Conservation (phyloP, 2,888 invertebrate genomes). For the Melipona beecheii region DNA sequence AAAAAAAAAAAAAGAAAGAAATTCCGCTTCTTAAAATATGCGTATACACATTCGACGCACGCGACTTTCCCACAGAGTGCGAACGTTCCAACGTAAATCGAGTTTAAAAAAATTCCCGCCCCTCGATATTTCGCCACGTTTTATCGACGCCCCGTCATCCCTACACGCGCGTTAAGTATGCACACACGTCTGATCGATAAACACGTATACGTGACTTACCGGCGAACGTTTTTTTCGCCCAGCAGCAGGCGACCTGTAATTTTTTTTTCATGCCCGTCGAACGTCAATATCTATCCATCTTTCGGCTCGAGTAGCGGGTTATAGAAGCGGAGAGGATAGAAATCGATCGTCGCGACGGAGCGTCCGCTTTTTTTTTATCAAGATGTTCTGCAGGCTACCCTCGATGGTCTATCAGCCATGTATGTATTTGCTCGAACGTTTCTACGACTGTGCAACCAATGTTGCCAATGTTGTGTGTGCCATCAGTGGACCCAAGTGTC, state of each 20-base stretch:
- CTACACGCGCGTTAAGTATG: neutral
- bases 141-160: neutral
- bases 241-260: neutral
- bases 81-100: neutral
- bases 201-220: slow-evolving; percentile 23
- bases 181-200: slow-evolving; percentile 11
- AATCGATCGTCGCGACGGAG: slow-evolving; percentile 14
- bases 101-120: neutral
- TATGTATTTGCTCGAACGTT: neutral
- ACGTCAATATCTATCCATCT: slow-evolving; percentile 26
- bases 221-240: slow-evolving; percentile 10
- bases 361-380: slow-evolving; percentile 12
- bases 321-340: neutral
- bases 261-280: slow-evolving; percentile 17
- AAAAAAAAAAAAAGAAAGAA: neutral
- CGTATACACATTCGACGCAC: neutral
- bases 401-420: slow-evolving; percentile 6
- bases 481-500: too few relatives aligned
- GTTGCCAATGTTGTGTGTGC: too few relatives aligned
- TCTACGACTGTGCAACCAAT: neutral
- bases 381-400: neutral
- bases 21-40: neutral
- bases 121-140: neutral
- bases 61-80: neutral
- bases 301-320: neutral